phyloP scores from a whole-genome alignment of 2,797 vertebrate genomes.

The Neoniphon sammara region DNA sequence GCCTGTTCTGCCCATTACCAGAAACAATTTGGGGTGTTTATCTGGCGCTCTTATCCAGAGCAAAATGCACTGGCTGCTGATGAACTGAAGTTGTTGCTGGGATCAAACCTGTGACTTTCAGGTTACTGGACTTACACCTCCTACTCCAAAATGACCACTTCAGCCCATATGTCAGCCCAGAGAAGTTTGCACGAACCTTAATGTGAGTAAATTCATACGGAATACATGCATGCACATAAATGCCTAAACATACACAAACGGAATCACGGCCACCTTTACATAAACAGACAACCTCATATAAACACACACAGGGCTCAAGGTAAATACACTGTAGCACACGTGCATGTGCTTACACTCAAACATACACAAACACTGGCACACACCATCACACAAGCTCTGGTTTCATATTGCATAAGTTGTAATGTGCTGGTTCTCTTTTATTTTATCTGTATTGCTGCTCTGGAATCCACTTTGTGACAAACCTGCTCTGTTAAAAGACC shows the following conservation, averaged over 20 bases:
- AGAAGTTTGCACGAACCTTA: slow-evolving; percentile 1
- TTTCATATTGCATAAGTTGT: no score
- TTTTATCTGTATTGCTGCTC: slow-evolving; percentile 10
- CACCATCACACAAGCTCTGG: slow-evolving; percentile 3
- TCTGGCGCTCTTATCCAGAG: background rate
- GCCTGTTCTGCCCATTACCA: background rate
- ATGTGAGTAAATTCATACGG: slow-evolving; percentile 19
- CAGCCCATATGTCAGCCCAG: background rate
- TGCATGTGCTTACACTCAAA: background rate
- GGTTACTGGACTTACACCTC: background rate
- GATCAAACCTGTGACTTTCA: background rate
- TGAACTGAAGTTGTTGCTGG: background rate
- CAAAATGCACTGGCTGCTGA: background rate
- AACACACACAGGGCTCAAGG: slow-evolving; percentile 23
- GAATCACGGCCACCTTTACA: slow-evolving; percentile 12
- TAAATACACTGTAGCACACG: slow-evolving; percentile 33
- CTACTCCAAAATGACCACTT: background rate
- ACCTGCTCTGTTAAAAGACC: background rate
- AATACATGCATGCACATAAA: slow-evolving; percentile 16
- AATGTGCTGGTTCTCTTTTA: no score
- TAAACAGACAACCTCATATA: slow-evolving; percentile 42
- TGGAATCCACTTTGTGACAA: background rate
- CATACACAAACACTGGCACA: slow-evolving; percentile 3
- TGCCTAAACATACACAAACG: slow-evolving; percentile 20
- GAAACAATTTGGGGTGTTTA: background rate